Conservation (phyloP, 2,113 vertebrate species). For the Cichladusa arquata region DNA sequence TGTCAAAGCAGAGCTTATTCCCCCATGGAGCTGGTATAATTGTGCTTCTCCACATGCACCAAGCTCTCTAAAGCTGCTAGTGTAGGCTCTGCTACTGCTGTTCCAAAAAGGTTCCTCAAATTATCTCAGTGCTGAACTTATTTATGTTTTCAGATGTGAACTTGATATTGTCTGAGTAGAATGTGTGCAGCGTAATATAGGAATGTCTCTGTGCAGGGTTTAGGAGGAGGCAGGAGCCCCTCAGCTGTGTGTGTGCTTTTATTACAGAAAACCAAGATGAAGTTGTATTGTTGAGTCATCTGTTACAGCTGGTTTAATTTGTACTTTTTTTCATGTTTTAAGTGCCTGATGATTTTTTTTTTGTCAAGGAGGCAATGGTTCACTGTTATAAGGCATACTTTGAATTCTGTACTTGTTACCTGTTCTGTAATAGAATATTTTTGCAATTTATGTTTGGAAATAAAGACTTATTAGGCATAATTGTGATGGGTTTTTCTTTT, state of each 20-base stretch:
- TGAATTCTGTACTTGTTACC: slow-evolving; percentile 48
- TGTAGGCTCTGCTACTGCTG: slow-evolving; percentile 19
- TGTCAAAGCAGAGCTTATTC: slow-evolving; percentile 11
- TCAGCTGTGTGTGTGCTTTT: neutral
- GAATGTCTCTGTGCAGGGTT: slow-evolving; percentile 7
- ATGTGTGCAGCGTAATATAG: neutral
- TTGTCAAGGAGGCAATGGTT: slow-evolving; percentile 40
- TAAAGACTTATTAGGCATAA: slow-evolving; percentile 48
- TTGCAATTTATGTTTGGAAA: slow-evolving; percentile 65
- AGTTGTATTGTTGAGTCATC: slow-evolving; percentile 16
- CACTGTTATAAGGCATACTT: neutral
- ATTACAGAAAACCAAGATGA: slow-evolving; percentile 20
- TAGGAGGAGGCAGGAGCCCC: slow-evolving; percentile 44
- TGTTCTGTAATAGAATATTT: slow-evolving; percentile 68
- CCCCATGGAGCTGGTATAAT: neutral
- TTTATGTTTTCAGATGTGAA: slow-evolving; percentile 27
- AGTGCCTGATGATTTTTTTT: slow-evolving; percentile 65
- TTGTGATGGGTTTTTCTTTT: neutral
- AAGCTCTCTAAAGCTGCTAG: slow-evolving; percentile 21
- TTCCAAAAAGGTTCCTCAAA: neutral
- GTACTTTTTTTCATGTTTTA: slow-evolving; percentile 56
- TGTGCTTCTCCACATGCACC: neutral
- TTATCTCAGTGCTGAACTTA: neutral
- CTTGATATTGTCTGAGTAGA: slow-evolving; percentile 33
- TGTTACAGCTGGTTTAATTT: slow-evolving; percentile 10